Evolutionary conservation across 1,140 invertebrate species (phyloP).

Genomic region (Fopius arisanus): DNA sequence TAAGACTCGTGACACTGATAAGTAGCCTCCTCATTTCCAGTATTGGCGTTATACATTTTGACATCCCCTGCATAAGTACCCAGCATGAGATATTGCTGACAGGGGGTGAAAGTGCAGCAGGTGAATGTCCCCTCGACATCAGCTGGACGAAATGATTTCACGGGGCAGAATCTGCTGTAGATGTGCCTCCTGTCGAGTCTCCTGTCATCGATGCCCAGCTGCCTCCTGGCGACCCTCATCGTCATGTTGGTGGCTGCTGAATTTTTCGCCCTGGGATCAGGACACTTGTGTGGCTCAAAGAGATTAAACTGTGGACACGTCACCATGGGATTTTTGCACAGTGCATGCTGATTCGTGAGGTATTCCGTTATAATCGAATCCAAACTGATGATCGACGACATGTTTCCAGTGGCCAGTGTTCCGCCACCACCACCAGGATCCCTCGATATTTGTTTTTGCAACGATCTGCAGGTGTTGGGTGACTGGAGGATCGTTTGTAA

Average conservation of each 20-base stretch:
- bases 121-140: constrained; percentile 84
- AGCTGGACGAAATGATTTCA: constrained; percentile 78
- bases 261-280: constrained; percentile 81
- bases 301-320: constrained; percentile 91
- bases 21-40: constrained; percentile 79
- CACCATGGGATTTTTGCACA: constrained; percentile 91
- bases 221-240: constrained; percentile 67
- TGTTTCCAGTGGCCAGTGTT: constrained; percentile 51
- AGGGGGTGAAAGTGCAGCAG: constrained; percentile 80
- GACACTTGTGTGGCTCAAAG: constrained; percentile 92
- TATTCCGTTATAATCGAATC: constrained; percentile 96
- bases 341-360: constrained; percentile 92
- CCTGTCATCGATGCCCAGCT: constrained; percentile 65
- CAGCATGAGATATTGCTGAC: constrained; percentile 81
- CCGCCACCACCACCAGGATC: constrained; percentile 49
- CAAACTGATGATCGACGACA: constrained; percentile 72
- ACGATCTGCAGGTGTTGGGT: constrained; percentile 57
- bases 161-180: constrained; percentile 90
- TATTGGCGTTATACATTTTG: constrained; percentile 84
- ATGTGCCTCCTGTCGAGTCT: constrained; percentile 82
- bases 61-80: constrained; percentile 90
- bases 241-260: constrained; percentile 77
- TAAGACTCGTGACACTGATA: constrained; percentile 86
- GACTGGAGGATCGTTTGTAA: constrained; percentile 37
- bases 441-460: constrained; percentile 75